Evolutionary conservation across 2,888 invertebrate species (phyloP), one percentile per base, ranked within the genome.

Genomic region (Oxytorus armatus): DNA sequence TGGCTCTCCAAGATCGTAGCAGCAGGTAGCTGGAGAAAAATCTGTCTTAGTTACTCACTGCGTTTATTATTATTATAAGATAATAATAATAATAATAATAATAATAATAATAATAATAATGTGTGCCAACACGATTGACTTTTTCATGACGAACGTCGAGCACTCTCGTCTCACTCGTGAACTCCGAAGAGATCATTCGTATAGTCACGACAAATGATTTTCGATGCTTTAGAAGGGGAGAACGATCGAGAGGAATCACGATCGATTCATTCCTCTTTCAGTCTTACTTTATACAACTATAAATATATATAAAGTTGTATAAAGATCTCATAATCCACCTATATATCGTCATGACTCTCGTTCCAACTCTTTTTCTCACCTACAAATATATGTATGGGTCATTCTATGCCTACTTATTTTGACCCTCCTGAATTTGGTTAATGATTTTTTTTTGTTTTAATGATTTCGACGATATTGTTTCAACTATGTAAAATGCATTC

Each of bases 121-220:
- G 39, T 18, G 36, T 53, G n/a, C 21, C 21, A 36, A 51, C 23
- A 10, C 33, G 51, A 68, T 51, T 61, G 68, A 61, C 68, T 68
- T 51, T 61, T 63, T 53, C 63, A 51, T 66, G 77, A 72, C 39
- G 49, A 59, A 57, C 61, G 61, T 51, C 49, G 23, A 18, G n/a
- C 29, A 21, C 11, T 25, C 51, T 29, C 44, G 39, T 51, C 61
- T 51, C 61, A 42, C 42, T 57, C 18, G 57, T 39, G 39, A 61
- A 42, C 21, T 21, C 59, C 53, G 44, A 57, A 55, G 47, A 39
- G 70, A 77, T 47, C 65, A 36, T 8, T 63, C 65, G 25, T 3
- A 2, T 18, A 66, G 70, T 77, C 72, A 72, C 77, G 72, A 77
- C 77, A 77, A 77, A 77, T 72, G 65, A 77, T 77, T 53, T n/a